These are phyloP conservation scores for Phyllotis vaccarum DNA, from an alignment of 2,797 vertebrate species.

Conservation along the genomic window DNA sequence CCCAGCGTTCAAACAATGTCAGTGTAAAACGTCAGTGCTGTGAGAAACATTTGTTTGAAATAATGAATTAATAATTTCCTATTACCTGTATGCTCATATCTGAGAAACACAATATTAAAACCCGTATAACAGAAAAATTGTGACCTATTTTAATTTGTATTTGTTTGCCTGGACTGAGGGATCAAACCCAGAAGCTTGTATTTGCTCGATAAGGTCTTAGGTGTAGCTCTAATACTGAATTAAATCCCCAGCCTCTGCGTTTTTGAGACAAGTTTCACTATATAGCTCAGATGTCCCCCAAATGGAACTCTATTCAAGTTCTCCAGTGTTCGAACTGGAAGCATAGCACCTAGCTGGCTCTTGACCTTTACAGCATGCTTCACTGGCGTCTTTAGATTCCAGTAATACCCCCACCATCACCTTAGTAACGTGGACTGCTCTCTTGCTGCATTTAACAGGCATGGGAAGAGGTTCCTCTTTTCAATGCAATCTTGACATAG, in stretches of 20 bases:
- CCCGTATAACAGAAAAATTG: neutral
- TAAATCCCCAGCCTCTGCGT: neutral
- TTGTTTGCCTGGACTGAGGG: neutral
- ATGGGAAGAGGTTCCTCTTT: neutral
- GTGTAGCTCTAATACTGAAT: neutral
- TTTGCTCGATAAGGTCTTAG: neutral
- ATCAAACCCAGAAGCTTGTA: neutral
- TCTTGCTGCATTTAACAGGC: neutral
- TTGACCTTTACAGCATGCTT: neutral
- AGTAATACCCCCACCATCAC: neutral
- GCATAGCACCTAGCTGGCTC: neutral
- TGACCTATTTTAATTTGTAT: neutral
- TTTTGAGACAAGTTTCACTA: neutral
- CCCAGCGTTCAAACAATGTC: neutral
- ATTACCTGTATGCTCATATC: slow-evolving; percentile 44
- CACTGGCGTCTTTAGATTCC: slow-evolving; percentile 11
- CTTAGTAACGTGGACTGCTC: slow-evolving; percentile 21
- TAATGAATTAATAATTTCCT: slow-evolving; percentile 53
- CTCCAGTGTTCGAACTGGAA: neutral
- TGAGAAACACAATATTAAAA: slow-evolving; percentile 39
- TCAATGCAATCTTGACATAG: neutral
- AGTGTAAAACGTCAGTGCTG: neutral
- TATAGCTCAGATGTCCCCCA: neutral
- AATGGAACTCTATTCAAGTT: neutral
- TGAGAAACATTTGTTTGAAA: slow-evolving; percentile 52